Conservation (phyloP, 2,113 vertebrate genomes). For the Arenaria interpres region DNA sequence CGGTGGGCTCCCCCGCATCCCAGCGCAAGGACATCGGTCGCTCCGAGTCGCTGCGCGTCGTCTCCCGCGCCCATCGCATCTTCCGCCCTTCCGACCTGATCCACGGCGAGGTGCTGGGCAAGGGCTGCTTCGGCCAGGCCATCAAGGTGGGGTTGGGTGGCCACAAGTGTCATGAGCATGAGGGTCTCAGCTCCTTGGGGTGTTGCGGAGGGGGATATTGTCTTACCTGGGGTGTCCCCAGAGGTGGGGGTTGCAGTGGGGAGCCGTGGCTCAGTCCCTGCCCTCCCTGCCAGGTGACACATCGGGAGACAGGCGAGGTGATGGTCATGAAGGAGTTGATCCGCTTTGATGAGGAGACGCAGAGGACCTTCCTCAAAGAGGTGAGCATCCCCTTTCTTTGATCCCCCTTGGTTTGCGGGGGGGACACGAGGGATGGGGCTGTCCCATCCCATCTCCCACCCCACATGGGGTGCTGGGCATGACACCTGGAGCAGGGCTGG, state of each 20-base stretch:
- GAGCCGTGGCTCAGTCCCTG: not conserved
- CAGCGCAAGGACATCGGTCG: slow-evolving; percentile 90
- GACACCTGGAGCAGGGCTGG: not conserved
- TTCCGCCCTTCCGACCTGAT: slow-evolving; percentile 97
- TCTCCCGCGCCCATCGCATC: slow-evolving; percentile 88
- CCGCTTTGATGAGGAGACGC: slow-evolving; percentile 94
- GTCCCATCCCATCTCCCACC: fast-evolving
- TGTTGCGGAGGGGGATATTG: fast-evolving
- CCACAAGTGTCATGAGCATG: fast-evolving
- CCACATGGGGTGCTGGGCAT: not conserved
- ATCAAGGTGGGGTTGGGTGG: slow-evolving; percentile 83
- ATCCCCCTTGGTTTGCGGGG: not conserved
- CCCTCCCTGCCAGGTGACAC: slow-evolving; percentile 83
- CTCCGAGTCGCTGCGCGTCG: slow-evolving; percentile 89
- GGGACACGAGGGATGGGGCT: fast-evolving
- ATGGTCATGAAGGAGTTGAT: slow-evolving; percentile 99
- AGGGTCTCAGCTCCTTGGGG: fast-evolving
- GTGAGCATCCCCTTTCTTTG: slow-evolving; percentile 48
- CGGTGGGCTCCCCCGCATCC: slow-evolving; percentile 82
- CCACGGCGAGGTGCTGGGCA: slow-evolving; percentile 94
- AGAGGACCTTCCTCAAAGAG: slow-evolving; percentile 96
- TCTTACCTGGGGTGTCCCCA: not conserved
- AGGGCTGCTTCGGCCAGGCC: slow-evolving; percentile 95
- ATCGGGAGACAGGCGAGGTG: slow-evolving; percentile 93
- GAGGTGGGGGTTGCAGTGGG: not conserved